A percentile compares a stretch with the other conserved stretches of the same genome.
phyloP scores from a whole-genome alignment of 2,888 invertebrate genomes.

The Plagodis pulveraria region DNA sequence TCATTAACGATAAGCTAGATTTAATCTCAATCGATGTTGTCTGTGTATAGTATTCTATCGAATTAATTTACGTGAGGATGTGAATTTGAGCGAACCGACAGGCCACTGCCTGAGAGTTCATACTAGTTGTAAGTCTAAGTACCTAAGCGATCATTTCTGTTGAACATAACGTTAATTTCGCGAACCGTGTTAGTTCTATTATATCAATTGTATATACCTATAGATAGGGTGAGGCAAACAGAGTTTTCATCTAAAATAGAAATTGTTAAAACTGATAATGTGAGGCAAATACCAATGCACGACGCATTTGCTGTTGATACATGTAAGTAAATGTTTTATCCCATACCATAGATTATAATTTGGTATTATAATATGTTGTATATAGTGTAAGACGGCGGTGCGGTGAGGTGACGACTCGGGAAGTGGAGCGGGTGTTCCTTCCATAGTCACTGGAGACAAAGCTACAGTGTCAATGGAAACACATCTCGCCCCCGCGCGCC shows the following conservation, averaged over 20 bases:
- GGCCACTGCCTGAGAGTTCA: conserved; percentile 74
- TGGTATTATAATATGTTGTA: conserved; percentile 65
- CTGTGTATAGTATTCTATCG: conserved; percentile 81
- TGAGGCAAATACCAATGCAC: conserved; percentile 70
- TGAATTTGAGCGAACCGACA: conserved; percentile 82
- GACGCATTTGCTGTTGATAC: conserved; percentile 67
- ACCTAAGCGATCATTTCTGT: conserved; percentile 38
- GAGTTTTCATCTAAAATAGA: conserved; percentile 68
- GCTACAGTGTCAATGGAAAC: too few species aligned
- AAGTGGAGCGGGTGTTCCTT: conserved; percentile 37
- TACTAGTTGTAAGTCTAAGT: conserved; percentile 72
- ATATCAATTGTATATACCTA: conserved; percentile 74
- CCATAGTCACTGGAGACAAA: neutral
- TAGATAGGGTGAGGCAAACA: conserved; percentile 78
- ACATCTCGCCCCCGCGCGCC: too few species aligned
- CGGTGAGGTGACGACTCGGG: conserved; percentile 53
- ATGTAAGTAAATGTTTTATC: conserved; percentile 49
- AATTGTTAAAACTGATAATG: conserved; percentile 72
- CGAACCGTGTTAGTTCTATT: conserved; percentile 77
- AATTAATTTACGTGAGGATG: conserved; percentile 75
- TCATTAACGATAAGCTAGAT: conserved; percentile 83
- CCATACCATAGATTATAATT: conserved; percentile 64
- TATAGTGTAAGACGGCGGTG: conserved; percentile 50
- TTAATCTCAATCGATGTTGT: conserved; percentile 83
- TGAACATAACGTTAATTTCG: conserved; percentile 69